Evolutionary conservation across 2,888 invertebrate genomes (phyloP).

Genomic region (Loripinus fragilis): DNA sequence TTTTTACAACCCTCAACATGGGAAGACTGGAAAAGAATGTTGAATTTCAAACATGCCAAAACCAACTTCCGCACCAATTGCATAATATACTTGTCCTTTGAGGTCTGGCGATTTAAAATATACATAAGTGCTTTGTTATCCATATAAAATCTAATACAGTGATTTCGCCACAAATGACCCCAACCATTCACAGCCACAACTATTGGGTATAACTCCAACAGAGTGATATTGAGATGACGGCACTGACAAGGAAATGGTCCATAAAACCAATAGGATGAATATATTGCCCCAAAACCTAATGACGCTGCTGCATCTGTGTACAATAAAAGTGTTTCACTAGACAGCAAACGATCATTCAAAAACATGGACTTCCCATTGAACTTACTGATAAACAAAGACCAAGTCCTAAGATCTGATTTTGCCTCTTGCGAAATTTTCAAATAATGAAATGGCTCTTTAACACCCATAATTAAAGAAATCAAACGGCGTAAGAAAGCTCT

Average conservation of each 20-base stretch:
- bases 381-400: neutral
- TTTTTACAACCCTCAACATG: slow-evolving; percentile 15
- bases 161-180: neutral
- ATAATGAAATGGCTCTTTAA: neutral
- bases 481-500: neutral
- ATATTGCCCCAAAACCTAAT: neutral
- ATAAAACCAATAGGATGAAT: neutral
- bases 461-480: neutral
- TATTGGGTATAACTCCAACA: neutral
- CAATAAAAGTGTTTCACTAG: neutral
- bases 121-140: slow-evolving; percentile 35
- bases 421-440: neutral
- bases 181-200: neutral
- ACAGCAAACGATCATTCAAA: neutral
- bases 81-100: slow-evolving; percentile 22
- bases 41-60: slow-evolving; percentile 23
- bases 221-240: neutral
- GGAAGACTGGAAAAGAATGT: slow-evolving; percentile 26
- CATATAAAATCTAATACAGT: slow-evolving; percentile 17
- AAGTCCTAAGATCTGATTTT: neutral
- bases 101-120: slow-evolving; percentile 28
- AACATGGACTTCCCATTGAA: neutral
- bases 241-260: neutral
- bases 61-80: slow-evolving; percentile 27
- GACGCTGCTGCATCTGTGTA: neutral